Evolutionary conservation across 2,888 invertebrate species (phyloP).

Genomic region (Tolmerus cingulatus): DNA sequence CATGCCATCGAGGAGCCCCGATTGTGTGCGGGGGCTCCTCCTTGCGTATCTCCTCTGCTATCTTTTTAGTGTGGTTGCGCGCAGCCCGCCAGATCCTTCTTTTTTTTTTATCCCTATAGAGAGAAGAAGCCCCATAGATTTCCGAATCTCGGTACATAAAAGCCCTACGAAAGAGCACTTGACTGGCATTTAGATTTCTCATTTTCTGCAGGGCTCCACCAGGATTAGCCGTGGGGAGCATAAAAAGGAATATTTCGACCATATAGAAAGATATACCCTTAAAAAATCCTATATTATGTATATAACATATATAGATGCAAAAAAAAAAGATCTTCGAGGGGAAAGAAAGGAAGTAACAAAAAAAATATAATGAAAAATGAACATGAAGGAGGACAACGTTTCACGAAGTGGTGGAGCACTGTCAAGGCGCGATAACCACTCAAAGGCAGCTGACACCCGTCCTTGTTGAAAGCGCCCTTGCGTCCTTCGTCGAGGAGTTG

Average conservation of each 20-base stretch:
- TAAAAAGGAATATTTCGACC: background rate
- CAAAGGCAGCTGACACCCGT: background rate
- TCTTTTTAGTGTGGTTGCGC: background rate
- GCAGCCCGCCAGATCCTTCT: background rate
- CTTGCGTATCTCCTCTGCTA: background rate
- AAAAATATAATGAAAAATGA: background rate
- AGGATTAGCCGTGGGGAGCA: slow-evolving; percentile 1
- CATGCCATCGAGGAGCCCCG: background rate
- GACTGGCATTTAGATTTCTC: slow-evolving; percentile 15
- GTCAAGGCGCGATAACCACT: background rate
- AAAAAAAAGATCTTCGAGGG: background rate
- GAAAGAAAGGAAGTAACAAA: background rate
- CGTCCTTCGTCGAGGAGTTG: background rate
- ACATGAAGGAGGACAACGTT: background rate
- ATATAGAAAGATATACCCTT: background rate
- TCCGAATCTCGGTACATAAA: slow-evolving; percentile 13
- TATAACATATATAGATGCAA: background rate
- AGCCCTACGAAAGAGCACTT: slow-evolving; percentile 5
- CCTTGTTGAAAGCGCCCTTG: background rate
- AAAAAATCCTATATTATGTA: background rate
- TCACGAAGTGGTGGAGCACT: background rate
- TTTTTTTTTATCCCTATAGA: background rate
- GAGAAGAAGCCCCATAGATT: background rate
- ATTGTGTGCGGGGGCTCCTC: background rate
- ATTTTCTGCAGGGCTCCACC: slow-evolving; percentile 5